phyloP scores from a whole-genome alignment of 2,113 vertebrate genomes.

The Craseonycteris thonglongyai region DNA sequence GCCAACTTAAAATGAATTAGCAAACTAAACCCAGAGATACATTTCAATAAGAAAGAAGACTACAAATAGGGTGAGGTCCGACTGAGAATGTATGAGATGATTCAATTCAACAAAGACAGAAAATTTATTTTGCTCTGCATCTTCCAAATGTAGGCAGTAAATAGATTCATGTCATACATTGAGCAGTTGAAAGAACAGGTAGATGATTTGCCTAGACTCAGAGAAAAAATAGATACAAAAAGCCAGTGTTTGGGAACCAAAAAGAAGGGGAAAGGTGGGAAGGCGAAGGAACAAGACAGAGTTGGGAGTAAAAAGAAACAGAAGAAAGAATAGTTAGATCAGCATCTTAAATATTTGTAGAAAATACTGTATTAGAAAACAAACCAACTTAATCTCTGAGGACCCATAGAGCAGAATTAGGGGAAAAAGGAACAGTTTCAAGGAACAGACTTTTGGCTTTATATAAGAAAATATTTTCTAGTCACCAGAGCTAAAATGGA shows the following conservation, averaged over 20 bases:
- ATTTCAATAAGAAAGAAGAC: background rate
- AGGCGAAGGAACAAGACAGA: background rate
- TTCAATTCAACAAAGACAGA: background rate
- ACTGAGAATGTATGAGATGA: background rate
- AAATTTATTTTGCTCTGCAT: no score
- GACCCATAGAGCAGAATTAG: background rate
- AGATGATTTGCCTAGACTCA: background rate
- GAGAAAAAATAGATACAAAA: background rate
- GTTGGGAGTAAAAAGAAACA: background rate
- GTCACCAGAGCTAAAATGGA: background rate
- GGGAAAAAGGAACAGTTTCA: background rate
- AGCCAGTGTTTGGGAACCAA: background rate
- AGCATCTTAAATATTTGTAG: background rate
- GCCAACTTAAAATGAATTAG: background rate
- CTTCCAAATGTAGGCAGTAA: background rate
- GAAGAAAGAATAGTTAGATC: background rate
- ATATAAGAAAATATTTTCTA: background rate
- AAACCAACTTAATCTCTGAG: background rate
- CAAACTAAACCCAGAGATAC: background rate
- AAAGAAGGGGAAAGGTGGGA: background rate
- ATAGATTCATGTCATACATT: background rate
- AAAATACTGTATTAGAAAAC: background rate
- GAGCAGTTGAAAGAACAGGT: background rate
- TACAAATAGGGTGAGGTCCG: background rate
- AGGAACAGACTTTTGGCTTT: background rate